A percentile compares a stretch with the other conserved stretches of the same genome.
phyloP scores from a whole-genome alignment of 2,797 vertebrate genomes.

The Coccyzus lansbergi region DNA sequence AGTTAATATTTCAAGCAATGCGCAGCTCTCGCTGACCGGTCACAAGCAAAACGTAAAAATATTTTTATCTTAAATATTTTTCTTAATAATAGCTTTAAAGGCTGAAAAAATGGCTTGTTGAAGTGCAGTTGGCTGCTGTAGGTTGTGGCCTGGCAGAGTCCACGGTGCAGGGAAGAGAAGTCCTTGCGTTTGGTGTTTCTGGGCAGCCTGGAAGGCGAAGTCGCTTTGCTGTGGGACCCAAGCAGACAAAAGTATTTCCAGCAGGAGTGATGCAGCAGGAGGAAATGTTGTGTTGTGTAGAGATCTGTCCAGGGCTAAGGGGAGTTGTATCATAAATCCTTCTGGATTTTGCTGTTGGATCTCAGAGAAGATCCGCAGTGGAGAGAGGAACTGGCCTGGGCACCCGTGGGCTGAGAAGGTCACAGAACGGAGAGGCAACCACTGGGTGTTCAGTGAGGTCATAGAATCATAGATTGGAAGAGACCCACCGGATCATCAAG shows the following conservation, averaged over 20 bases:
- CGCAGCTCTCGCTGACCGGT: neutral
- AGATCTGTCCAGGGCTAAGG: neutral
- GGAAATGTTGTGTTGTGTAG: rapidly evolving
- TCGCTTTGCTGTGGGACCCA: neutral
- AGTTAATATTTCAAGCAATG: neutral
- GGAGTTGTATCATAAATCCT: neutral
- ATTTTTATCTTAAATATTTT: neutral
- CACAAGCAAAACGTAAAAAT: conserved; percentile 19
- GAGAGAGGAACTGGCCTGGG: neutral
- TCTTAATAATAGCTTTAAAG: neutral
- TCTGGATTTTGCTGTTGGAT: neutral
- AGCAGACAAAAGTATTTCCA: neutral
- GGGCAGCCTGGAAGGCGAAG: neutral
- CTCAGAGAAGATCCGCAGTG: neutral
- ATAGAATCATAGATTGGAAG: no score
- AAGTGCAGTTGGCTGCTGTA: conserved; percentile 9
- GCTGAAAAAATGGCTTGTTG: conserved; percentile 32
- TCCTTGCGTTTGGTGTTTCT: neutral
- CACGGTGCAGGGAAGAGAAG: neutral
- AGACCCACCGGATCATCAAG: no score
- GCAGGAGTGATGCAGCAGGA: neutral
- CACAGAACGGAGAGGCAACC: neutral
- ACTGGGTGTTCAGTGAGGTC: neutral
- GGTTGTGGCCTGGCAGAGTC: conserved; percentile 18
- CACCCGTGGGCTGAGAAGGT: rapidly evolving